Evolutionary conservation across 2,113 vertebrate genomes (phyloP).

Genomic region (Merops nubicus): DNA sequence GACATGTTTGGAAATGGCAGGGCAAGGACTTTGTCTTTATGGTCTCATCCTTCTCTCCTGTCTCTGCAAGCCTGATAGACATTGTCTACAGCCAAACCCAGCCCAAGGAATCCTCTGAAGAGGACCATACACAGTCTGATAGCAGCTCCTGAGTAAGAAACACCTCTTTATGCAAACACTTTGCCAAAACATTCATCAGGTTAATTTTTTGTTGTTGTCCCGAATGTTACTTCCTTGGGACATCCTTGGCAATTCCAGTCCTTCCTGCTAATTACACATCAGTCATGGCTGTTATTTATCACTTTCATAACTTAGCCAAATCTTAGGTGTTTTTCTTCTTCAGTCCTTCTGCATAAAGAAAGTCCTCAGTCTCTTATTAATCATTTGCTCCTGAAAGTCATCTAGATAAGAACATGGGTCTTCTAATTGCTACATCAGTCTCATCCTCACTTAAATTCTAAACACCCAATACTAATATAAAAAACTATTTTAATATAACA

Average conservation of each 20-base stretch:
- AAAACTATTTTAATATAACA: neutral
- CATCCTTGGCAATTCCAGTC: neutral
- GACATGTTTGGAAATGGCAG: neutral
- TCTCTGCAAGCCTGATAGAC: neutral
- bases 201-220: conserved; percentile 28
- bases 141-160: neutral
- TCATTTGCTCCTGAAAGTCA: neutral
- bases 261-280: neutral
- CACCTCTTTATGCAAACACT: neutral
- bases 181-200: neutral
- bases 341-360: neutral
- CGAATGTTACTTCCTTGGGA: neutral
- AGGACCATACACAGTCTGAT: neutral
- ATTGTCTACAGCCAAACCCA: neutral
- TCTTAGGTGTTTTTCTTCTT: neutral
- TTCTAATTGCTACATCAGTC: neutral
- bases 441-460: neutral
- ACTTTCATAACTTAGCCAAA: neutral
- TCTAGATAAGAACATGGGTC: neutral
- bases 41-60: neutral
- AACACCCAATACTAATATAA: neutral
- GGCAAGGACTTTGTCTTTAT: neutral
- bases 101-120: neutral
- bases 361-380: neutral
- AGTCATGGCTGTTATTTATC: neutral